A percentile compares a stretch with the other conserved stretches of the same genome.
phyloP scores from a whole-genome alignment of 2,888 invertebrate species.

The Volucella zonaria region DNA sequence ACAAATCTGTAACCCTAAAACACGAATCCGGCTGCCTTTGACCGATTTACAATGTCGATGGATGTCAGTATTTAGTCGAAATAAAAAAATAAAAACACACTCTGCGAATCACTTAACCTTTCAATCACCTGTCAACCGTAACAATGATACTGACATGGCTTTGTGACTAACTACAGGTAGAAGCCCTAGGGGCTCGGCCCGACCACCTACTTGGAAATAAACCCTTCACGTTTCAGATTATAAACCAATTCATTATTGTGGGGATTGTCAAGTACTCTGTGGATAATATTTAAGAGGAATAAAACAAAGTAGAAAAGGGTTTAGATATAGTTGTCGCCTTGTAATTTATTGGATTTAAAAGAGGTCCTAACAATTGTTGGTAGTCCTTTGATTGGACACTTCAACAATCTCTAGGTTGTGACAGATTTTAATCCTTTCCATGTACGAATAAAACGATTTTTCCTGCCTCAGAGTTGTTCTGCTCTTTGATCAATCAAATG shows the following conservation, averaged over 20 bases:
- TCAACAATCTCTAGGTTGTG: slow-evolving; percentile 14
- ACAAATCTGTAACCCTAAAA: neutral
- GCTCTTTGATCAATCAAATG: slow-evolving; percentile 34
- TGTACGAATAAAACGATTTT: neutral
- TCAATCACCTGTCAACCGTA: slow-evolving; percentile 62
- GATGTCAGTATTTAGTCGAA: slow-evolving; percentile 7
- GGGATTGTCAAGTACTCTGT: slow-evolving; percentile 10
- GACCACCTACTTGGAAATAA: neutral
- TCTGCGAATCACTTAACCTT: slow-evolving; percentile 53
- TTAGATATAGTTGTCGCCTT: slow-evolving; percentile 33
- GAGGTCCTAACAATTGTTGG: slow-evolving; percentile 35
- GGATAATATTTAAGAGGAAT: neutral
- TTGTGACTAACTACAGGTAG: slow-evolving; percentile 12
- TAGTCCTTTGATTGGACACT: slow-evolving; percentile 33
- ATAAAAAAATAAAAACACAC: slow-evolving; percentile 20
- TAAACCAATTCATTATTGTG: slow-evolving; percentile 1
- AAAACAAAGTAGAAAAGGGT: slow-evolving; percentile 25
- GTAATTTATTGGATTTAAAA: slow-evolving; percentile 58
- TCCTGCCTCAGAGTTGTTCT: neutral
- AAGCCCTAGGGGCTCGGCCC: neutral
- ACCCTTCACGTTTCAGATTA: slow-evolving; percentile 7
- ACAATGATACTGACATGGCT: slow-evolving; percentile 24
- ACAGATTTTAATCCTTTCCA: slow-evolving; percentile 44
- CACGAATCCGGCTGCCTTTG: neutral
- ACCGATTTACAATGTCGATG: slow-evolving; percentile 22